Conservation (phyloP, 2,797 vertebrate genomes). For the Esox lucius region DNA sequence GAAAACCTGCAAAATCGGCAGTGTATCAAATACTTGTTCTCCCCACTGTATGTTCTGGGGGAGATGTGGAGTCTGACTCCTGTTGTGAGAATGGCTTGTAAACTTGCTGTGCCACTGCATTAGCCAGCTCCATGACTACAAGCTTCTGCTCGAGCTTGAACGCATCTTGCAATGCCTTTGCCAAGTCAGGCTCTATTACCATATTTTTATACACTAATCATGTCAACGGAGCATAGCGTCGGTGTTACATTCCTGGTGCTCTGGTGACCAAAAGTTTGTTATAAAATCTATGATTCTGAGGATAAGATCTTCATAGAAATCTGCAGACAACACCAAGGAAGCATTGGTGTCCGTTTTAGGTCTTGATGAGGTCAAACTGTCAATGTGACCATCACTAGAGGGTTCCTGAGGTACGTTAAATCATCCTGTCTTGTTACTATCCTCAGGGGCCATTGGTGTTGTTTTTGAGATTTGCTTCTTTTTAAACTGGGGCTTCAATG, state of each 20-base stretch:
- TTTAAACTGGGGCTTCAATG: background rate
- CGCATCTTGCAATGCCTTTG: constrained; percentile 4
- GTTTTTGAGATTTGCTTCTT: background rate
- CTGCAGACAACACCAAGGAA: constrained; percentile 5
- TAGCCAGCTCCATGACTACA: constrained; percentile 7
- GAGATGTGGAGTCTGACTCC: background rate
- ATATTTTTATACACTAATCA: constrained; percentile 11
- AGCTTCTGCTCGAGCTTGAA: background rate
- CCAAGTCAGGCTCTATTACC: constrained; percentile 5
- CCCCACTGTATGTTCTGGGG: too few species aligned
- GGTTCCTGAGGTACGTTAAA: background rate
- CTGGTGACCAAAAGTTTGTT: background rate
- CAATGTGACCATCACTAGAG: constrained; percentile 1
- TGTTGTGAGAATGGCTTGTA: constrained; percentile 2
- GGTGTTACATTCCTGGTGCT: background rate
- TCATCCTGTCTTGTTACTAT: background rate
- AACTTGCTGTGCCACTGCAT: constrained; percentile 5
- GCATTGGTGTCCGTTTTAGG: background rate
- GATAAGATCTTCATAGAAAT: constrained; percentile 12
- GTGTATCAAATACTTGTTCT: too few species aligned
- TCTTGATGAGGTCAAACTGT: background rate
- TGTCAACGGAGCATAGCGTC: background rate
- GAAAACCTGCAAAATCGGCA: too few species aligned
- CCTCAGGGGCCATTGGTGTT: background rate
- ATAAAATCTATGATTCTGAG: constrained; percentile 12